Percentiles rank a stretch among this genome's conserved stretches.
These are phyloP conservation scores for Trachymyrmex cornetzi DNA, from an alignment of 1,140 invertebrate genomes.

Conservation along the genomic window DNA sequence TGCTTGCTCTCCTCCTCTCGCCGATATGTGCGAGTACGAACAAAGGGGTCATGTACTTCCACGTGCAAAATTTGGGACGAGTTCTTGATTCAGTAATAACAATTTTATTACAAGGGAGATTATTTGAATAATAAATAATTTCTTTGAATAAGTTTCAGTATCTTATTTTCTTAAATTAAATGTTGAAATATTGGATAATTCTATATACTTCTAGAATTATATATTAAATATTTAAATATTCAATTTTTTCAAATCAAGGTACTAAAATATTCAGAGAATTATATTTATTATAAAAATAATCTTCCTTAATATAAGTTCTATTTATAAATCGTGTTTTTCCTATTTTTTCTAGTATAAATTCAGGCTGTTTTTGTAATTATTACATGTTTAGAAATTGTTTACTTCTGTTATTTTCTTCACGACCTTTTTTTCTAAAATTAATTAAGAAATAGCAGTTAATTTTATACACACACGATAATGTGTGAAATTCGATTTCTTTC, in stretches of 20 bases:
- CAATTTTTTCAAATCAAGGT: neutral
- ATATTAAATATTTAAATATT: too few species aligned
- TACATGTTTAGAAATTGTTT: neutral
- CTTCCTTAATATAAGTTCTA: too few species aligned
- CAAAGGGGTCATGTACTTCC: conserved; percentile 7
- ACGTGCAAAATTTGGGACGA: conserved; percentile 45
- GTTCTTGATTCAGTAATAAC: conserved; percentile 6
- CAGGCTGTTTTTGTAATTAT: too few species aligned
- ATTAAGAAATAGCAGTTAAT: conserved; percentile 21
- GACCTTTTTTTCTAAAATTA: neutral
- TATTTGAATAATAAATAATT: neutral
- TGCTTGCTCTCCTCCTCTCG: neutral
- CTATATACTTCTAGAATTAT: too few species aligned
- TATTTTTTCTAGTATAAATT: too few species aligned
- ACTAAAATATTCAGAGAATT: too few species aligned
- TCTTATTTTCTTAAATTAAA: neutral
- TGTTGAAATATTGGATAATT: neutral
- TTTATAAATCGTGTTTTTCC: too few species aligned
- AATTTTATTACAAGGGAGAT: neutral
- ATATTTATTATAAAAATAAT: too few species aligned
- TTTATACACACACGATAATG: neutral
- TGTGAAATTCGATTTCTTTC: conserved; percentile 26
- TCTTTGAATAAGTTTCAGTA: neutral
- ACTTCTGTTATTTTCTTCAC: neutral
- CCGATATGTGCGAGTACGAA: neutral